phyloP scores from a whole-genome alignment of 2,797 vertebrate genomes.

The Synaphobranchus kaupii region DNA sequence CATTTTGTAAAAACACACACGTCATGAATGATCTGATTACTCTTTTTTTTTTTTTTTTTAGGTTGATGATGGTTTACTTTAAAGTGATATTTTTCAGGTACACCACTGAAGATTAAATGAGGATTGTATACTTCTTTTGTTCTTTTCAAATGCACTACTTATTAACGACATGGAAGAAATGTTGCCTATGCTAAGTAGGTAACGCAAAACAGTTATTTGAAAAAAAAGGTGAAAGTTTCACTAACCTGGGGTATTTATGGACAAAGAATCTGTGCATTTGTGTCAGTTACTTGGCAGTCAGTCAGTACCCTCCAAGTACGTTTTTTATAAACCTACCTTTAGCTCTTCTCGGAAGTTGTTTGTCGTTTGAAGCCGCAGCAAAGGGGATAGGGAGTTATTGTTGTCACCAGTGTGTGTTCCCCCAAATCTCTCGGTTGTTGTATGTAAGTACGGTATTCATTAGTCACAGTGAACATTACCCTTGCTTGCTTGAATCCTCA shows the following conservation, averaged over 20 bases:
- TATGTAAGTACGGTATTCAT: constrained; percentile 64
- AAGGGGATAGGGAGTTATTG: background rate
- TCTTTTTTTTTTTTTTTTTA: background rate
- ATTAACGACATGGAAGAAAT: background rate
- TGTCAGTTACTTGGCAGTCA: constrained; percentile 42
- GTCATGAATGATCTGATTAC: background rate
- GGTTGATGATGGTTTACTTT: background rate
- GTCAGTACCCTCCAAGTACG: background rate
- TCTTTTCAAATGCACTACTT: background rate
- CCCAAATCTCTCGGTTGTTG: constrained; percentile 48
- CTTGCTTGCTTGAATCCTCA: constrained; percentile 54
- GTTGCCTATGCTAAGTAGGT: background rate
- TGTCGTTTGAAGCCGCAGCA: background rate
- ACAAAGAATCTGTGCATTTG: background rate
- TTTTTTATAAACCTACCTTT: background rate
- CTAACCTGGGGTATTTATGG: background rate
- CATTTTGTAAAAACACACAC: background rate
- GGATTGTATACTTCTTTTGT: background rate
- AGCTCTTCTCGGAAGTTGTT: background rate
- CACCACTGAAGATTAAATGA: background rate
- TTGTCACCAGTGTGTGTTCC: constrained; percentile 38
- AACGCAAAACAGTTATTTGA: background rate
- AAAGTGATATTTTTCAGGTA: background rate
- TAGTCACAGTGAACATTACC: constrained; percentile 69
- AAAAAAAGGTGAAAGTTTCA: background rate